A percentile compares a stretch with the other conserved stretches of the same genome.
These are phyloP conservation scores for Melanostoma scalare DNA, from an alignment of 2,888 invertebrate species.

Conservation along the genomic window DNA sequence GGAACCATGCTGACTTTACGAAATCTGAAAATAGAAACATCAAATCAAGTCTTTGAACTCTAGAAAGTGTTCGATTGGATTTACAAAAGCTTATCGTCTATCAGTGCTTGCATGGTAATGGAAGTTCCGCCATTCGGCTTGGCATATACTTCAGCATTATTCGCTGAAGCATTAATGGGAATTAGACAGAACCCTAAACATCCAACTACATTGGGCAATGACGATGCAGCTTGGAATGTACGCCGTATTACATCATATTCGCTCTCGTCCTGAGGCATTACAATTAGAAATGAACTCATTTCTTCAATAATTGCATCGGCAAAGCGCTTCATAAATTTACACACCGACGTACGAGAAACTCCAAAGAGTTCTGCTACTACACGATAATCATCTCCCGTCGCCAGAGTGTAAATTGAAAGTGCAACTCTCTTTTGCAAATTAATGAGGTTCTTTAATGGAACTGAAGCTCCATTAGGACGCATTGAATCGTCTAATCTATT, in stretches of 20 bases:
- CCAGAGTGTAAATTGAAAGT: conserved; percentile 78
- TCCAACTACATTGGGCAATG: conserved; percentile 79
- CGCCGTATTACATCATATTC: conserved; percentile 76
- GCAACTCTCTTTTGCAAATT: conserved; percentile 78
- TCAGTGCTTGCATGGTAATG: conserved; percentile 78
- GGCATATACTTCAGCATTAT: conserved; percentile 71
- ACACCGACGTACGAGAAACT: conserved; percentile 76
- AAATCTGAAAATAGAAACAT: conserved; percentile 73
- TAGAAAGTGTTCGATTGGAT: too few relatives aligned
- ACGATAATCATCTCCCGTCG: conserved; percentile 78
- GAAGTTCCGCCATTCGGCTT: conserved; percentile 72
- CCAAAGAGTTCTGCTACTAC: conserved; percentile 77
- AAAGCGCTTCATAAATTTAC: conserved; percentile 78
- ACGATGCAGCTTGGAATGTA: conserved; percentile 77
- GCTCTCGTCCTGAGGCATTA: conserved; percentile 76
- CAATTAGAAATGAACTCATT: conserved; percentile 75
- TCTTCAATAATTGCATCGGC: conserved; percentile 77
- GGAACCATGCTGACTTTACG: conserved; percentile 78
- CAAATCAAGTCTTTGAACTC: conserved; percentile 14
- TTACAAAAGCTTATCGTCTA: conserved; percentile 78
- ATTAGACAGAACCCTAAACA: conserved; percentile 78
- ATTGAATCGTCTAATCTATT: conserved; percentile 74
- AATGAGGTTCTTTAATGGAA: conserved; percentile 73
- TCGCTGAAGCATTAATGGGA: conserved; percentile 74
- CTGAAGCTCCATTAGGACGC: conserved; percentile 68